Evolutionary conservation across 2,888 invertebrate genomes (phyloP), one percentile per base, ranked within the genome.

Genomic region (Hirtodrosophila duncani): DNA sequence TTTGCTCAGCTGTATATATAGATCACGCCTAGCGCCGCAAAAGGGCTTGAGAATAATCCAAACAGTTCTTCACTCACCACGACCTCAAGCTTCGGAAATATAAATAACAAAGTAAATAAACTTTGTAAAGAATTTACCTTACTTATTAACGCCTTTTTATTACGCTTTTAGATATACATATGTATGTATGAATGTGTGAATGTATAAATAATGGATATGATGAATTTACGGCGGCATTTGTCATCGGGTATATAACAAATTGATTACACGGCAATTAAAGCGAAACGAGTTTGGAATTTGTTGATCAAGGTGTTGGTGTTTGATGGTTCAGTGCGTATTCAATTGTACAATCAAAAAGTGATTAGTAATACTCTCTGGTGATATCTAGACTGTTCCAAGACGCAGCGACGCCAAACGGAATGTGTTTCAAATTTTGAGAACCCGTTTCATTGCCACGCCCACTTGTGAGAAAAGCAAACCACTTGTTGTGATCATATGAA

Each of bases 321-420:
- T n/a, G n/a, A n/a, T n/a, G n/a, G 42, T 17, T 49, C 56, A 51
- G 58, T 74, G 51, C 34, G 48, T 46, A 42, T 60, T 55, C 57
- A 70, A 70, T 55, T 52, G 49, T 60, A 52, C 69, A 56, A 77
- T 72, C 52, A 72, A 77, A 62, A 51, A 62, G 57, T 37, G 53
- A 77, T 80, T 77, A 61, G 46, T 67, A 45, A 51, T 31, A 41
- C 43, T 13, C n/a, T 44, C 33, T 53, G 49, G n/a, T n/a, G n/a
- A n/a, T n/a, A n/a, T n/a, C n/a, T n/a, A n/a, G n/a, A n/a, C n/a
- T n/a, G n/a, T n/a, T n/a, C n/a, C n/a, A n/a, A n/a, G n/a, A n/a
- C n/a, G n/a, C n/a, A n/a, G n/a, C n/a, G n/a, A n/a, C n/a, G n/a
- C n/a, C n/a, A n/a, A 14, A 24, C 24, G n/a, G 23, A 9, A n/a